Conservation (phyloP, 2,113 vertebrate species). For the Chaenogobius annularis region DNA sequence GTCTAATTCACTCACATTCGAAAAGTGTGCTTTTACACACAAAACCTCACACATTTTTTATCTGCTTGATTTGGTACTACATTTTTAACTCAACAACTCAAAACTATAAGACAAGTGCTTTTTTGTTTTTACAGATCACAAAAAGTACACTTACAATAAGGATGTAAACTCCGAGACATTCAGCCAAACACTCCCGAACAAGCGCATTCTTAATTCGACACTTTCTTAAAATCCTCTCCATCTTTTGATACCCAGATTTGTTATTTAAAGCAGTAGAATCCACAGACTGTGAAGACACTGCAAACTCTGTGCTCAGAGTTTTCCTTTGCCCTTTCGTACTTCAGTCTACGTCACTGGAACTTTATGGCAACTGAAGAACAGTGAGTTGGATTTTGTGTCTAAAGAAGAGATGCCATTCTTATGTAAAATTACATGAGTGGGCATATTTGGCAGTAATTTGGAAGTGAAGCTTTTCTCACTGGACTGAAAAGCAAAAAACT, state of each 20-base stretch:
- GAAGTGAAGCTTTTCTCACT: not conserved
- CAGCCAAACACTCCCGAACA: slow-evolving; percentile 71
- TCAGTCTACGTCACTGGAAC: slow-evolving; percentile 38
- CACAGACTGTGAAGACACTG: not conserved
- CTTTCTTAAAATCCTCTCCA: slow-evolving; percentile 71
- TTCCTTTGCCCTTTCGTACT: slow-evolving; percentile 32
- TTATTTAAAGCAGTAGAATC: not conserved
- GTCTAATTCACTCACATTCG: slow-evolving; percentile 12
- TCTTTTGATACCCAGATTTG: slow-evolving; percentile 15
- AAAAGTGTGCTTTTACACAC: not conserved
- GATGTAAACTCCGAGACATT: slow-evolving; percentile 72
- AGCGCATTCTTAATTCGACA: slow-evolving; percentile 63
- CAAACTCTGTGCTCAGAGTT: slow-evolving; percentile 10
- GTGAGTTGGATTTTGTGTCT: not conserved
- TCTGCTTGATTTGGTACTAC: not conserved
- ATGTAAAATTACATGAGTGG: not conserved
- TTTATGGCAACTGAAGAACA: slow-evolving; percentile 41
- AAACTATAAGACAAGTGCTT: too few relatives aligned
- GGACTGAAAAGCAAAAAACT: not conserved
- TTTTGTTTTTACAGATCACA: not conserved
- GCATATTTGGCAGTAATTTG: not conserved
- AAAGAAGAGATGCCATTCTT: not conserved
- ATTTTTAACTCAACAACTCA: not conserved
- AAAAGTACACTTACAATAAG: slow-evolving; percentile 69
- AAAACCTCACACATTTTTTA: not conserved